phyloP scores from a whole-genome alignment of 2,113 vertebrate species.

The Clarias macrocephalus region DNA sequence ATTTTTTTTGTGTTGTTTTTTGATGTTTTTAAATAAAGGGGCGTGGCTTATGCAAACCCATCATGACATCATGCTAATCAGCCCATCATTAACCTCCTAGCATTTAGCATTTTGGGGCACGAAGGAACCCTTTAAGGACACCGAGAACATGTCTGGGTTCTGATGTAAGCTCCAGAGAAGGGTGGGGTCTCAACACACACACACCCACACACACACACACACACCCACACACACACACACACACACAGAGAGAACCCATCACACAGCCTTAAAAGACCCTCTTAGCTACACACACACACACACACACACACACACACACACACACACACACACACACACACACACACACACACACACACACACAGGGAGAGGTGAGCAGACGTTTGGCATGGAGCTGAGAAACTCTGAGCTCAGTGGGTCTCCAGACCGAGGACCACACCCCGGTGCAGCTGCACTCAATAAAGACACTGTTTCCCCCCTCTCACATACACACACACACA shows the following conservation, averaged over 20 bases:
- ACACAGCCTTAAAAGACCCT: conserved; percentile 51
- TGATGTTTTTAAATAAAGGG: no score
- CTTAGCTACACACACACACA: conserved; percentile 15
- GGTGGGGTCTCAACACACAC: conserved; percentile 17
- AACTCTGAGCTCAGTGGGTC: conserved; percentile 64
- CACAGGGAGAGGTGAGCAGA: conserved; percentile 41
- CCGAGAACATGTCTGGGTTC: neutral
- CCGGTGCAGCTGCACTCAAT: conserved; percentile 71
- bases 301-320: conserved; percentile 17
- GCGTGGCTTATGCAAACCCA: neutral
- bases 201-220: neutral
- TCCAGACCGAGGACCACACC: conserved; percentile 68
- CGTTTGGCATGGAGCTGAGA: conserved; percentile 62
- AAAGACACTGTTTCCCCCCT: conserved; percentile 55
- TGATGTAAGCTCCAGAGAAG: neutral
- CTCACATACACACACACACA: conserved; percentile 24
- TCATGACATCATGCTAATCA: neutral
- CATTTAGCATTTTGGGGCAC: neutral
- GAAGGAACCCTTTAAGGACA: neutral
- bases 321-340: conserved; percentile 35
- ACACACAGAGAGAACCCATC: neutral
- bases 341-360: conserved; percentile 50
- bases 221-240: neutral
- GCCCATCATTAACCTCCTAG: neutral
- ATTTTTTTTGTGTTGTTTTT: no score